Evolutionary conservation across 2,888 invertebrate genomes (phyloP), one percentile per base, ranked within the genome.

Genomic region (Clivina fossor): DNA sequence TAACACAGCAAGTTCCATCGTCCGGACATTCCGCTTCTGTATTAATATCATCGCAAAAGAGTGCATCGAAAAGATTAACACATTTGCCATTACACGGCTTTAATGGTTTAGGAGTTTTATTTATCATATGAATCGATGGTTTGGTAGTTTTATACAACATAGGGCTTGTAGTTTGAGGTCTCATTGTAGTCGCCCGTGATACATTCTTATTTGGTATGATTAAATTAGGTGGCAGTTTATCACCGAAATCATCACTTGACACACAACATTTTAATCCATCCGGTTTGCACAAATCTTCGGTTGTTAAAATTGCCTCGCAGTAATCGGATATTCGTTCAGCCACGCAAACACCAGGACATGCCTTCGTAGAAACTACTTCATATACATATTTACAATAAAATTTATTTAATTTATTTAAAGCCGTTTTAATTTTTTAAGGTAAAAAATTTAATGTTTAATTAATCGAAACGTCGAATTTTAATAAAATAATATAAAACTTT

Each of bases 31-130:
- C 77, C 0, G 90, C 91, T 1, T 87, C 85, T 2, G 84, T 77
- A 67, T 93, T 92, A 49, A 93, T 84, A 65, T 88, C 86, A 66
- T 93, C 92, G 69, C 94, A 94, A 62, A 94, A 84, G 48, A 93
- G 75, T 5, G 90, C 87, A 68, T 93, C 84, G 28, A 94, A 76
- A 0, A 88, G 87, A 57, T 84, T 86, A 63, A 90, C 86, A 73
- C 94, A 94, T 68, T 92, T 90, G 1, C 93, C 94, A 40, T 80
- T 79, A 68, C 93, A 93, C 9, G 76, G 72, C 1, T 74, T 68
- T 1, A 69, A 66, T 11, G 69, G 65, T 63, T 55, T 68, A 61
- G 47, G 64, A 54, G 58, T 71, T 62, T 65, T 70, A 49, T 70
- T 68, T n/a, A n/a, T n/a, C n/a, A n/a, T n/a, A n/a, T n/a, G n/a